These are phyloP conservation scores for Drymonia ruficornis DNA, from an alignment of 2,888 invertebrate genomes.

Conservation along the genomic window DNA sequence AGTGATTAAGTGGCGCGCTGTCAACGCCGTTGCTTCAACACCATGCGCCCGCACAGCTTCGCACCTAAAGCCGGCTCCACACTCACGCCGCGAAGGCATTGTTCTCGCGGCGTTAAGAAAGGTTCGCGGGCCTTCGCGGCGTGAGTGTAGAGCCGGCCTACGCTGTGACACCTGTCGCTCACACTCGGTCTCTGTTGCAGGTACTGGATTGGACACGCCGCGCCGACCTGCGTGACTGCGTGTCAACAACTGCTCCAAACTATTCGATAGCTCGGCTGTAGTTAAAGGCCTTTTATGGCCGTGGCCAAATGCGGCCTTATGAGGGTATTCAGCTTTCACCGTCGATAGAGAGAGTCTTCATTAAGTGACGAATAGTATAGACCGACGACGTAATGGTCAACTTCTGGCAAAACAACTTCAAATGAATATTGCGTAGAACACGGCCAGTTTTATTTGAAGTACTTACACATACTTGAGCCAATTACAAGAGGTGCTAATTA, in stretches of 20 bases:
- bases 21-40: too few relatives aligned
- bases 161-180: conserved; percentile 23
- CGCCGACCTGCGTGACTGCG: conserved; percentile 8
- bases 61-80: too few relatives aligned
- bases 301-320: neutral
- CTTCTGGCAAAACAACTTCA: neutral
- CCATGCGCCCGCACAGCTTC: neutral
- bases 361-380: neutral
- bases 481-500: too few relatives aligned
- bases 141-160: too few relatives aligned
- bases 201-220: conserved; percentile 33
- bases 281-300: conserved; percentile 10
- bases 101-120: too few relatives aligned
- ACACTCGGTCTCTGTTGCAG: conserved; percentile 38
- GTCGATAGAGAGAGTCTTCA: neutral
- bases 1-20: too few relatives aligned
- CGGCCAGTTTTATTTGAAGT: too few relatives aligned
- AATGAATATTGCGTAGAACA: too few relatives aligned
- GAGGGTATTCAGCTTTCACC: neutral
- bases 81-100: too few relatives aligned
- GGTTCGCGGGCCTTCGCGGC: too few relatives aligned
- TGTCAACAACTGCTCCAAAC: conserved; percentile 18
- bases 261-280: conserved; percentile 22
- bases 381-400: too few relatives aligned
- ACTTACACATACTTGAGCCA: too few relatives aligned